Conservation (phyloP, 2,113 vertebrate genomes). For the Rhegmatorhina hoffmannsi region DNA sequence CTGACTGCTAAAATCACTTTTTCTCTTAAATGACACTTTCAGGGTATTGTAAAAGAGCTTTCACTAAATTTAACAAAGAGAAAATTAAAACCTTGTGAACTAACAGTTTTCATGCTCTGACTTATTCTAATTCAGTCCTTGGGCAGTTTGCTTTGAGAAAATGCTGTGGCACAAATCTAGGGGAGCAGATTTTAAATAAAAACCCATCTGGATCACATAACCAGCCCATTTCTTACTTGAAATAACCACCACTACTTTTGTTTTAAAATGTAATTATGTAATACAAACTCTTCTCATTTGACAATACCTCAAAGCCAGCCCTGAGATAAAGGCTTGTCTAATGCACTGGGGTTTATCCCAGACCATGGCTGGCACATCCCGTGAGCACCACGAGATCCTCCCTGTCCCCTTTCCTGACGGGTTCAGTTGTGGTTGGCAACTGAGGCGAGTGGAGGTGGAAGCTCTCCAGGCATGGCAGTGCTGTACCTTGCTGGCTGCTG, state of each 20-base stretch:
- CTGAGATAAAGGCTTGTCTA: not conserved
- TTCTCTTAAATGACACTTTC: not conserved
- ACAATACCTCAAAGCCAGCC: not conserved
- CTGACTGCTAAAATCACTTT: not conserved
- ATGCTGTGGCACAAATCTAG: not conserved
- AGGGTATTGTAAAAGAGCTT: not conserved
- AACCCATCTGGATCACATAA: not conserved
- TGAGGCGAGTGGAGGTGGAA: not conserved
- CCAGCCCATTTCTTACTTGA: not conserved
- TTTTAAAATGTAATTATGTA: not conserved
- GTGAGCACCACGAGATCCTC: not conserved
- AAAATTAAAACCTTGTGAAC: not conserved
- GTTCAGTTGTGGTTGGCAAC: fast-evolving
- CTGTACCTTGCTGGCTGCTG: not conserved
- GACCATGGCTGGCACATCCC: not conserved
- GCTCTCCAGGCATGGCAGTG: not conserved
- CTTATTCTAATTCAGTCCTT: not conserved
- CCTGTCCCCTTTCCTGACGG: not conserved
- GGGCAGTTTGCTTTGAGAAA: not conserved
- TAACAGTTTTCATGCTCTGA: not conserved
- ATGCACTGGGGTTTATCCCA: not conserved
- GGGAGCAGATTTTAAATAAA: not conserved
- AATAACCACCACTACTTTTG: not conserved
- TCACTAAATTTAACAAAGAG: not conserved
- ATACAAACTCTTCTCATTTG: not conserved